Conservation (phyloP, 2,113 vertebrate genomes). For the Bothrops jararaca region DNA sequence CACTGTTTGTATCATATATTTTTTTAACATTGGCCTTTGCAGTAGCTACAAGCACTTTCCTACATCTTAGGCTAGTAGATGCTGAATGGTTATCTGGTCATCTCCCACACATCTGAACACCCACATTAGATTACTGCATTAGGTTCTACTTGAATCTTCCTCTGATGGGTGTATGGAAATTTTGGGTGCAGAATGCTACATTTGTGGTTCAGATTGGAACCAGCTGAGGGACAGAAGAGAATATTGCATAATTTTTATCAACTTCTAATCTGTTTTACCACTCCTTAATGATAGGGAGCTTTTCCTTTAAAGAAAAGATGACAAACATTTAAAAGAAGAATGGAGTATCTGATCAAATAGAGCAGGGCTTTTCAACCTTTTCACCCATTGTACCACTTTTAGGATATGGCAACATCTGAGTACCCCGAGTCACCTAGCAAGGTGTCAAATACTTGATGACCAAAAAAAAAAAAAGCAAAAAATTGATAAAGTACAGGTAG, state of each 20-base stretch:
- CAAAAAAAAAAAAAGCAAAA: too few relatives aligned
- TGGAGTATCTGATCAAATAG: not conserved
- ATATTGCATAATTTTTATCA: not conserved
- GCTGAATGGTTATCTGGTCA: not conserved
- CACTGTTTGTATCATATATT: not conserved
- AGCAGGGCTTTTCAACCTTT: not conserved
- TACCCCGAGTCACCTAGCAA: too few relatives aligned
- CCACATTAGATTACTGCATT: not conserved
- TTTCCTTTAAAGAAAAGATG: not conserved
- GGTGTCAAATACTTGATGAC: too few relatives aligned
- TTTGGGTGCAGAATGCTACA: not conserved
- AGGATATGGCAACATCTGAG: too few relatives aligned
- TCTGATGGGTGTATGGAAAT: not conserved
- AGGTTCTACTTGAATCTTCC: not conserved
- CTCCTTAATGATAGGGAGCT: not conserved
- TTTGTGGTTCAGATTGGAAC: not conserved
- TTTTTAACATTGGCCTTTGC: not conserved
- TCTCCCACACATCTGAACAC: not conserved
- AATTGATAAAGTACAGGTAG: too few relatives aligned
- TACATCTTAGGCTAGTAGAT: not conserved
- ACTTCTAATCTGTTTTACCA: not conserved
- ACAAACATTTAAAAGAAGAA: not conserved
- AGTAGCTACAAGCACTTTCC: not conserved
- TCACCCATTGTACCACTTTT: too few relatives aligned
- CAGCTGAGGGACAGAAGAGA: not conserved